A percentile compares a stretch with the other conserved stretches of the same genome.
These are phyloP conservation scores for Scomberomorus guttatus DNA, from an alignment of 2,797 vertebrate genomes.

Conservation along the genomic window DNA sequence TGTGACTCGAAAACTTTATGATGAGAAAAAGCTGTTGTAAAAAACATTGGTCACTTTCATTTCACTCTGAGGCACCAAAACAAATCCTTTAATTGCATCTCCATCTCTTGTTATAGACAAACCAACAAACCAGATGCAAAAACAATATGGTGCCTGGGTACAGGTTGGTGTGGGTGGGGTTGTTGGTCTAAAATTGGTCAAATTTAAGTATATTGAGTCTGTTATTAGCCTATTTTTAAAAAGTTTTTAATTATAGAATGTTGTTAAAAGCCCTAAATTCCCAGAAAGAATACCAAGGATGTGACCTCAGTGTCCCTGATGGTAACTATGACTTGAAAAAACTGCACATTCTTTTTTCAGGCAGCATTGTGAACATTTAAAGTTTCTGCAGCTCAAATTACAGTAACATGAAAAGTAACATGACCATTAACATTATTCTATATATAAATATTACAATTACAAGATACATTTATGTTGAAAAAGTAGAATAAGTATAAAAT, in stretches of 20 bases:
- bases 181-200: neutral
- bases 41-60: conserved; percentile 55
- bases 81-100: conserved; percentile 71
- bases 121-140: conserved; percentile 38
- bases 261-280: neutral
- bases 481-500: neutral
- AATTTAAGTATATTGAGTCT: neutral
- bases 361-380: neutral
- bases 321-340: neutral
- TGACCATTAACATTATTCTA: neutral
- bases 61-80: conserved; percentile 61
- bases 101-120: conserved; percentile 56
- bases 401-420: too few species aligned
- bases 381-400: neutral
- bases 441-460: too few species aligned
- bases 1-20: conserved; percentile 52
- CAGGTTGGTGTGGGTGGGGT: neutral
- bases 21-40: conserved; percentile 64
- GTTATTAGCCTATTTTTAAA: neutral
- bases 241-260: neutral
- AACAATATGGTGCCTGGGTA: conserved; percentile 4
- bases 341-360: neutral
- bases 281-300: neutral
- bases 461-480: neutral
- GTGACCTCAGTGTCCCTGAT: neutral